Conservation (phyloP, 2,797 vertebrate genomes). For the Enteromius fasciolatus region DNA sequence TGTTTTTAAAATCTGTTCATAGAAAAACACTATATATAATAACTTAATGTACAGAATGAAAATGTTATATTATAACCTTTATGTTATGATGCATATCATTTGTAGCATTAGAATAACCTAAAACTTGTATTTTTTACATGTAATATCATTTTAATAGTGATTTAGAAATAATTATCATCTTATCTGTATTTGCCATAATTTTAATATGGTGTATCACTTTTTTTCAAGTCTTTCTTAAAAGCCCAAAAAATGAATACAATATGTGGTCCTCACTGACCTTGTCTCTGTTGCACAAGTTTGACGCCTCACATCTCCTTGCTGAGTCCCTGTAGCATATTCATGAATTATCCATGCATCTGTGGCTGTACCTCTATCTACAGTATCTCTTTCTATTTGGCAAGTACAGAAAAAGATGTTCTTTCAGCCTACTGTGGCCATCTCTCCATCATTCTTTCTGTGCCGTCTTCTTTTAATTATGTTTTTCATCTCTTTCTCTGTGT, state of each 20-base stretch:
- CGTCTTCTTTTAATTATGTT: background rate
- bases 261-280: slow-evolving; percentile 33
- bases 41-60: too few species aligned
- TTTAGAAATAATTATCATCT: background rate
- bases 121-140: background rate
- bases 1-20: background rate
- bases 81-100: background rate
- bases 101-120: background rate
- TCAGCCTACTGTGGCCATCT: background rate
- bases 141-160: background rate
- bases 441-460: background rate
- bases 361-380: slow-evolving; percentile 27
- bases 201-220: background rate
- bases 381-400: slow-evolving; percentile 22
- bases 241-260: background rate
- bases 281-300: slow-evolving; percentile 1
- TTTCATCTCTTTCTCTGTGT: slow-evolving; percentile 6
- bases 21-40: too few species aligned
- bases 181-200: background rate
- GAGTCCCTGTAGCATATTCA: slow-evolving; percentile 15
- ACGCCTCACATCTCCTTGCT: slow-evolving; percentile 17
- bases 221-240: background rate
- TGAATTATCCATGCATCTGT: slow-evolving; percentile 29
- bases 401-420: slow-evolving; percentile 22
- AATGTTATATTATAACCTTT: too few species aligned